Percentiles rank a stretch among this genome's conserved stretches.
These are phyloP conservation scores for Rhinopomastus cyanomelas DNA, from an alignment of 2,113 vertebrate species.

Conservation along the genomic window DNA sequence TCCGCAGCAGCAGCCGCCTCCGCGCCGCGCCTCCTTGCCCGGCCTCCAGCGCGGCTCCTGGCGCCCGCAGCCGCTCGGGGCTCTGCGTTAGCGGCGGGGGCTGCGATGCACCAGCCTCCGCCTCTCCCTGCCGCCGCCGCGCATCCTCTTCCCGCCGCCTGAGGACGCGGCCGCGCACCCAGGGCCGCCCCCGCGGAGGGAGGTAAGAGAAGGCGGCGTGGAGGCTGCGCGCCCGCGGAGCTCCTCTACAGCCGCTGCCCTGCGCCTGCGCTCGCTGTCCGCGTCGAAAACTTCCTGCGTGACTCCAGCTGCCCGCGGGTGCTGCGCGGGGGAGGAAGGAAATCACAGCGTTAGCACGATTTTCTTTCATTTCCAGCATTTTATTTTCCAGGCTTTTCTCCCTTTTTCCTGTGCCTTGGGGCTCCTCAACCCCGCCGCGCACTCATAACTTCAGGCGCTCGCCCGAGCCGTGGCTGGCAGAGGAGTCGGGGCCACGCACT, in stretches of 20 bases:
- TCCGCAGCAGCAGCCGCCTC: constrained; percentile 52
- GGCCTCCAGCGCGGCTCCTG: constrained; percentile 43
- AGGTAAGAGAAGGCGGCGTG: neutral
- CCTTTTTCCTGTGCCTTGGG: neutral
- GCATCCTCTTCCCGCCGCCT: neutral
- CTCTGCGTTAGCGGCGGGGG: constrained; percentile 5
- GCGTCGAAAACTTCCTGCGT: constrained; percentile 69
- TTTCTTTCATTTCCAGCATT: neutral
- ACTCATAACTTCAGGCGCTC: neutral
- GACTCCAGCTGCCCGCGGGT: constrained; percentile 16
- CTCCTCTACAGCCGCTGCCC: neutral
- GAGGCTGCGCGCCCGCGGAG: neutral
- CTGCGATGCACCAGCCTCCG: constrained; percentile 39
- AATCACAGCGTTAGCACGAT: neutral
- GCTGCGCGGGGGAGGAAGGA: neutral
- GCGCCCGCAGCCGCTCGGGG: neutral
- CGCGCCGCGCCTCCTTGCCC: constrained; percentile 13
- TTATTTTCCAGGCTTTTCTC: neutral
- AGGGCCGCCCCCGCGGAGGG: neutral
- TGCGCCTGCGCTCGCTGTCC: constrained; percentile 65
- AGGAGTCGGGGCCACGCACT: neutral
- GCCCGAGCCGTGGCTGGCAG: neutral
- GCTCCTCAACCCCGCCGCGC: neutral
- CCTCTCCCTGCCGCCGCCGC: neutral
- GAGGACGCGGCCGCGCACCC: neutral